Evolutionary conservation across 1,140 invertebrate species (phyloP).

Genomic region (Pentalonia nigronervosa): DNA sequence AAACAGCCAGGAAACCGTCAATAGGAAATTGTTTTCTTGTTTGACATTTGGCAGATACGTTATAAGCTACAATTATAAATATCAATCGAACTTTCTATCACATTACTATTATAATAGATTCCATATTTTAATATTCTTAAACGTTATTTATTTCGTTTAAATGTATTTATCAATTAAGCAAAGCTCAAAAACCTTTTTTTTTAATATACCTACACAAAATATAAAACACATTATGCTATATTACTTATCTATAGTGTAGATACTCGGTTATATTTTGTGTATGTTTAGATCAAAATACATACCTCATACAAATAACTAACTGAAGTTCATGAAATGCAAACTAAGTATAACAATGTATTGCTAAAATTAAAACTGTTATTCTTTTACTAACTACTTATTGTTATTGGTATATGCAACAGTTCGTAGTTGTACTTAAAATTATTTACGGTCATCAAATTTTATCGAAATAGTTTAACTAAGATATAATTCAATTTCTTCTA

Average conservation of each 20-base stretch:
- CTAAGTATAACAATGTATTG: background rate
- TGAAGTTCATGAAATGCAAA: background rate
- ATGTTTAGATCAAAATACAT: background rate
- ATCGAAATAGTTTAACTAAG: background rate
- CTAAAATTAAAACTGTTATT: background rate
- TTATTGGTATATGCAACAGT: background rate
- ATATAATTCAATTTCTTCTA: background rate
- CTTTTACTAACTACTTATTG: background rate
- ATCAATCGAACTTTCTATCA: background rate
- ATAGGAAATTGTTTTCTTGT: background rate
- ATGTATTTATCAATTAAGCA: background rate
- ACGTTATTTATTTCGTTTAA: background rate
- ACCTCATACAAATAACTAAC: background rate
- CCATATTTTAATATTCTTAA: background rate
- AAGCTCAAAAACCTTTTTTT: background rate
- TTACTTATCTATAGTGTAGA: too few relatives aligned
- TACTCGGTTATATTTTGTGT: background rate
- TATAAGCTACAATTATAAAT: background rate
- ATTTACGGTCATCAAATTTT: slow-evolving; percentile 2
- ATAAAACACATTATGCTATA: too few relatives aligned
- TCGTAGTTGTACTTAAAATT: background rate
- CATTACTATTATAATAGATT: background rate
- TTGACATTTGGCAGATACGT: background rate
- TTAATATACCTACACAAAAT: background rate
- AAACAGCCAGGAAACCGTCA: background rate